Percentiles rank a stretch among this genome's conserved stretches.
Evolutionary conservation across 2,797 vertebrate species (phyloP).

Genomic region (Distichodus sexfasciatus): DNA sequence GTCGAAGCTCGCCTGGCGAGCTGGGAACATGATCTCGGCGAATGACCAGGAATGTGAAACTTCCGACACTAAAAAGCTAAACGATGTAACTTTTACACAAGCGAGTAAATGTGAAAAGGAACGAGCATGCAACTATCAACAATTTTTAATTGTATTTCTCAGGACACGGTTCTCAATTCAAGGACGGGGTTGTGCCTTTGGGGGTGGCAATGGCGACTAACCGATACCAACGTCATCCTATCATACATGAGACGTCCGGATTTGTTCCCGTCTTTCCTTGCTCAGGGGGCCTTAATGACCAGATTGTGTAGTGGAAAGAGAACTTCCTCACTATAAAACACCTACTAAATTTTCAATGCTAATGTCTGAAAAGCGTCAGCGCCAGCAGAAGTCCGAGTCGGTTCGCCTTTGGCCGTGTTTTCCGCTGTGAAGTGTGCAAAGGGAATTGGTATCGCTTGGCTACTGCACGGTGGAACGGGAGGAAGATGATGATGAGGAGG

Average conservation of each 20-base stretch:
- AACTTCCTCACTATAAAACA: neutral
- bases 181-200: constrained; percentile 56
- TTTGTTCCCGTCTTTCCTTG: constrained; percentile 10
- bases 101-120: too few relatives aligned
- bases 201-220: neutral
- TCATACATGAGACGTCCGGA: constrained; percentile 68
- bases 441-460: constrained; percentile 54
- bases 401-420: constrained; percentile 59
- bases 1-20: too few relatives aligned
- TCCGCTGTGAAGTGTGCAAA: constrained; percentile 58
- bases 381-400: constrained; percentile 41
- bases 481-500: too few relatives aligned
- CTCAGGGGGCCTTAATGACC: neutral
- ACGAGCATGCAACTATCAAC: constrained; percentile 39
- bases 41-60: too few relatives aligned
- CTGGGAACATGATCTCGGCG: too few relatives aligned
- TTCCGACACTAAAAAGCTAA: too few relatives aligned
- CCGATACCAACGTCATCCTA: constrained; percentile 54
- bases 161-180: constrained; percentile 62
- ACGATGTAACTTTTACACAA: too few relatives aligned
- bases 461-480: constrained; percentile 49
- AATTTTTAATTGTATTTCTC: constrained; percentile 41
- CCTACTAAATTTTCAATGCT: constrained; percentile 35
- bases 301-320: neutral
- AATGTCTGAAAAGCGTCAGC: too few relatives aligned